Evolutionary conservation across 2,113 vertebrate species (phyloP), one percentile per base, ranked within the genome.

Genomic region (Ploceus nigricollis): DNA sequence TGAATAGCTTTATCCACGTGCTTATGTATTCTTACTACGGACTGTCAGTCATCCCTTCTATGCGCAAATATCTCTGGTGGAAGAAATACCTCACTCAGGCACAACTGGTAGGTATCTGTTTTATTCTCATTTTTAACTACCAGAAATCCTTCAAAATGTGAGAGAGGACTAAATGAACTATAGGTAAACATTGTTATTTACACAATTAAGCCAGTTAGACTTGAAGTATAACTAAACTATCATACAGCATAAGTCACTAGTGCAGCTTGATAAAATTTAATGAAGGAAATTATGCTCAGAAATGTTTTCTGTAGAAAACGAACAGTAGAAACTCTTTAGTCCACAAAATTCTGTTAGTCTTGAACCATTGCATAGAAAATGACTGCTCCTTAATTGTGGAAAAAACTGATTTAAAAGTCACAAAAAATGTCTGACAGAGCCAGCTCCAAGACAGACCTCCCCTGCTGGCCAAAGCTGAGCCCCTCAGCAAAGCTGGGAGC

Each of bases 61-160:
- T 98, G 98, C 98, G 97, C 81, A 98, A 97, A 84, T 98, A 99
- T 73, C 98, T 99, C 15, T 99, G 98, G 98, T 99, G 98, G 98
- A 99, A 99, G 97, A 98, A 98, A 80, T 99, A 99, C 64, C 98
- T 99, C 94, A 99, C 98, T 13, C 99, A 99, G 94, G 99, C 98
- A 56, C 99, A 99, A 58, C 73, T 99, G 98, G 98, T 99, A 97
- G 4, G 90, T 93, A 18, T 6, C 7, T 11, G 1, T 44, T 63
- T 65, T 37, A 68, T 37, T 93, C 3, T 92, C 15, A 14, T 24
- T 77, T 90, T 64, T 54, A 85, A 53, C 3, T 3, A 16, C 13
- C 14, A 82, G 53, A 82, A 77, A 35, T 47, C 42, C 51, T 77
- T 88, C 33, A 31, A 78, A 75, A 60, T 20, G 6, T 7, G 27